A percentile compares a stretch with the other conserved stretches of the same genome.
phyloP scores from a whole-genome alignment of 2,888 invertebrate genomes.

The Tetranychus truncatus region DNA sequence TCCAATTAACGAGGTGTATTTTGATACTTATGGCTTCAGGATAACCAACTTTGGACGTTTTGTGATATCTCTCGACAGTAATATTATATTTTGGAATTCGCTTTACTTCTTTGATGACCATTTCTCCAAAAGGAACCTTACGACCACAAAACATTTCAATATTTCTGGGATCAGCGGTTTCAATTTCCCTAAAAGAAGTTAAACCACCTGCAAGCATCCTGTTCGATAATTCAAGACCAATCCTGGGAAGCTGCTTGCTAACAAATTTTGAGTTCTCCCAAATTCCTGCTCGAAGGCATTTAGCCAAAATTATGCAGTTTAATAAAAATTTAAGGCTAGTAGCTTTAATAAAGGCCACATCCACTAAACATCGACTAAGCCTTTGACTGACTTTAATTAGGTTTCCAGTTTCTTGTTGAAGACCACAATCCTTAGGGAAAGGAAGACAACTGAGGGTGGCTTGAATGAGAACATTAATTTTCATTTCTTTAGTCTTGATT shows the following conservation, averaged over 20 bases:
- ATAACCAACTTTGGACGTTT: not conserved
- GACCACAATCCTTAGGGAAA: not conserved
- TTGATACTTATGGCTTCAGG: not conserved
- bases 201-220: conserved; percentile 48
- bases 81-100: conserved; percentile 3
- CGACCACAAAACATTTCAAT: conserved; percentile 41
- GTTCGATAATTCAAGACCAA: conserved; percentile 44
- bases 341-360: conserved; percentile 7
- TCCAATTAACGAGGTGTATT: not conserved
- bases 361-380: conserved; percentile 44
- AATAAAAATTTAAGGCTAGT: conserved; percentile 35
- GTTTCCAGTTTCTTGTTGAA: conserved; percentile 45
- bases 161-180: conserved; percentile 49
- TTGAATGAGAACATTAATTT: conserved; percentile 51
- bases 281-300: conserved; percentile 47
- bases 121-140: conserved; percentile 19
- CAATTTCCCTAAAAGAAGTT: conserved; percentile 44
- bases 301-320: conserved; percentile 44
- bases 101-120: conserved; percentile 2
- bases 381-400: conserved; percentile 49
- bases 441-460: conserved; percentile 45
- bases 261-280: conserved; percentile 58
- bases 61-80: not conserved
- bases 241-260: conserved; percentile 49
- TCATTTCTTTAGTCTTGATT: conserved; percentile 51